Evolutionary conservation across 30 jellyfish, hydroid and myxozoan genomes (phyloP), one percentile per base, ranked within the genome.

Genomic region (Aurelia coerulea): DNA sequence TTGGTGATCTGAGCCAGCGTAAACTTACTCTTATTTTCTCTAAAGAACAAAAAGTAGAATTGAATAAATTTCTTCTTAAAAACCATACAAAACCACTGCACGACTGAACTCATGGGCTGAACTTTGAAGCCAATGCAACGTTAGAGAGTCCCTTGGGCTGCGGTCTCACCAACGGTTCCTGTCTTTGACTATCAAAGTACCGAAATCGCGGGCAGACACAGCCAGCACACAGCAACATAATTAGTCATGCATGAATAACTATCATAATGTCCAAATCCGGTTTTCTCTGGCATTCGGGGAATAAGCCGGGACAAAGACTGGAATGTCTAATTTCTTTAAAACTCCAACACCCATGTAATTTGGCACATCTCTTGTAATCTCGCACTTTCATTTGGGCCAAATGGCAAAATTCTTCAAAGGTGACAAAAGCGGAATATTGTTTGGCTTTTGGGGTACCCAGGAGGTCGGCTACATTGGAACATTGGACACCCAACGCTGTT

Each of bases 141-240:
- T 19, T 2, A 11, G 10, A 19, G 32, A 16, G 68, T 59, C 31
- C 31, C 68, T 14, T 14, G 68, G 68, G 68, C 68, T 59, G 68
- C 68, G 68, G 68, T 59, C 68, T 59, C 6, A 39, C 51, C 51
- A 9, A 39, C 4, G 51, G 68, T 59, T 19, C 68, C 68, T 59
- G 31, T 19, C 68, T 19, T 59, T 19, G 68, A 19, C 68, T 59
- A 14, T 19, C 68, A 59, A 59, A 14, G 68, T 59, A 16, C 19
- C 19, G 32, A 19, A 59, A 19, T 59, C 31, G 7, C 68, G 31
- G 68, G 68, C 68, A 59, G 68, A 59, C 31, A 16, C 31, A 19
- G 32, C 68, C 31, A 14, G 32, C 68, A 39, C 68, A 59, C 68
- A 59, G 68, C 68, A 59, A 59, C 68, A 39, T 39, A 59, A 59